Conservation (phyloP, 2,113 vertebrate genomes). For the Perca schrenkii region DNA sequence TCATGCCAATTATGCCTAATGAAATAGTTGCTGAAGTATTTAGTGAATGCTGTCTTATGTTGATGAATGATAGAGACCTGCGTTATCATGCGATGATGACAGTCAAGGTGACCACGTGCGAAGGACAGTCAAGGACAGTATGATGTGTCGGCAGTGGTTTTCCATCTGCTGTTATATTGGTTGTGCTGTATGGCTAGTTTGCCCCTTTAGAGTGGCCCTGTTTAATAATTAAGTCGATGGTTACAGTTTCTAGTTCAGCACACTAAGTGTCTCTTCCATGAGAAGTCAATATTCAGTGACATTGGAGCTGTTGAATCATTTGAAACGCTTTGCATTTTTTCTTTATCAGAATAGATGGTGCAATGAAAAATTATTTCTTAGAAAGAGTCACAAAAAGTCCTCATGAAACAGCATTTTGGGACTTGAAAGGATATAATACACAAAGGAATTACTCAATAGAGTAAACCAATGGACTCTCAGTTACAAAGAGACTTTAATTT, state of each 20-base stretch:
- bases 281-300: conserved; percentile 49
- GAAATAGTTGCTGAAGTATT: not conserved
- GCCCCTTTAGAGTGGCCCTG: conserved; percentile 8
- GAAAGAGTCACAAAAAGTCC: not conserved
- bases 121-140: conserved; percentile 18
- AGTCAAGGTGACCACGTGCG: conserved; percentile 14
- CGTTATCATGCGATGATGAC: conserved; percentile 2
- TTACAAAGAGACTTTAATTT: not conserved
- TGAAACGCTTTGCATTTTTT: conserved; percentile 9
- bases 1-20: not conserved
- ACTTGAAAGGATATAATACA: not conserved
- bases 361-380: not conserved
- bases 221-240: conserved; percentile 50
- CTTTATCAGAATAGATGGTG: conserved; percentile 11
- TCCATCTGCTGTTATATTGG: conserved; percentile 13
- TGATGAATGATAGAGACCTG: not conserved
- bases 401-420: not conserved
- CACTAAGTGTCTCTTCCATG: conserved; percentile 17
- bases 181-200: conserved; percentile 30
- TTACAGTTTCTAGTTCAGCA: conserved; percentile 38
- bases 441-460: not conserved
- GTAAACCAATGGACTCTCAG: not conserved
- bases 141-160: conserved; percentile 19
- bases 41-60: not conserved
- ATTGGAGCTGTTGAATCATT: conserved; percentile 28